phyloP scores from a whole-genome alignment of 2,113 vertebrate species.

The Gallinago undulata region DNA sequence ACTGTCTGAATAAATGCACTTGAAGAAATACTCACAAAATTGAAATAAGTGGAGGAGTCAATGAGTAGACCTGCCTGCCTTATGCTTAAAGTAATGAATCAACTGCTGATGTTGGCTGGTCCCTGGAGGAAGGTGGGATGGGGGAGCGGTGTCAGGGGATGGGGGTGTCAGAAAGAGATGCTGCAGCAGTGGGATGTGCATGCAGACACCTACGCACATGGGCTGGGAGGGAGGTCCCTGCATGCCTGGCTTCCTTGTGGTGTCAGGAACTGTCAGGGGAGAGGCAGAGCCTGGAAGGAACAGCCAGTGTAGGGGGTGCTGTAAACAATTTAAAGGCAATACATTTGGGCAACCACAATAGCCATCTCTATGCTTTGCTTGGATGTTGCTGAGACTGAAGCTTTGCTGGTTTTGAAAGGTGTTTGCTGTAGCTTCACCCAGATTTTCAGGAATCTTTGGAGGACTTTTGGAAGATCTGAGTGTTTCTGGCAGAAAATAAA shows the following conservation, averaged over 20 bases:
- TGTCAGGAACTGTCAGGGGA: not conserved
- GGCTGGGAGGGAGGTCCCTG: not conserved
- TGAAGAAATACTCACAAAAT: not conserved
- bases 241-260: not conserved
- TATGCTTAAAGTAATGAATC: not conserved
- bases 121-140: not conserved
- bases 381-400: not conserved
- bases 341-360: fast-evolving
- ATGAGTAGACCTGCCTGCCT: not conserved
- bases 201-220: fast-evolving
- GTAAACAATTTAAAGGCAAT: not conserved
- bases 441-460: not conserved
- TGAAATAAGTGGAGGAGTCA: not conserved
- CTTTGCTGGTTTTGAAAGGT: not conserved
- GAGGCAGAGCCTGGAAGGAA: not conserved
- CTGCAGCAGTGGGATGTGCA: fast-evolving
- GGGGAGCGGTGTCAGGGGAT: no score
- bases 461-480: not conserved
- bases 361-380: not conserved
- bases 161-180: not conserved
- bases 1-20: not conserved
- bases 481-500: not conserved
- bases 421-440: not conserved
- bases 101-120: not conserved
- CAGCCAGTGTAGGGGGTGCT: not conserved